Percentiles rank a stretch among this genome's conserved stretches.
These are phyloP conservation scores for Lepeophtheirus nordmannii DNA, from an alignment of 2,888 invertebrate species.

Conservation along the genomic window DNA sequence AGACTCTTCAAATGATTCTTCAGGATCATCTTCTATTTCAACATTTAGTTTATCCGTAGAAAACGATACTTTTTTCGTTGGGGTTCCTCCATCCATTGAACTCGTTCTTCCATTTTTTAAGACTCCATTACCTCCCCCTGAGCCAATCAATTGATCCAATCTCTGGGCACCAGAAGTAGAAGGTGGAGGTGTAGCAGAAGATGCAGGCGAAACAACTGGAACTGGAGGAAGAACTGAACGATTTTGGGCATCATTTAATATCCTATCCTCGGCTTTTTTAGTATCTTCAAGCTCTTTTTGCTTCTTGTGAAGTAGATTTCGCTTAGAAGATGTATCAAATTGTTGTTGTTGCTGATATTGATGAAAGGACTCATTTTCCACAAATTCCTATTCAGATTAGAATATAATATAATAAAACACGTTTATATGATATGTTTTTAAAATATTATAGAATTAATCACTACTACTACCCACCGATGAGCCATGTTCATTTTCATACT, in stretches of 20 bases:
- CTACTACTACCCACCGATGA: background rate
- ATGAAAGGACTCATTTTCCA: too few relatives aligned
- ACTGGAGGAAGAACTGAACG: slow-evolving; percentile 33
- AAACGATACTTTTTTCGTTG: slow-evolving; percentile 14
- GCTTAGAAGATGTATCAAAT: background rate
- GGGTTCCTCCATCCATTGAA: background rate
- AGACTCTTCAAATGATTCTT: slow-evolving; percentile 35
- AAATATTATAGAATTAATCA: too few relatives aligned
- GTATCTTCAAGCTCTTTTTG: slow-evolving; percentile 25
- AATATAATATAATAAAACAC: too few relatives aligned
- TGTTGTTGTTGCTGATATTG: too few relatives aligned
- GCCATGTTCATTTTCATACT: slow-evolving; percentile 6
- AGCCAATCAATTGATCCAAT: background rate
- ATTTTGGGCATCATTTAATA: slow-evolving; percentile 36
- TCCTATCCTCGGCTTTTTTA: slow-evolving; percentile 35
- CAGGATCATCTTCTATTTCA: background rate
- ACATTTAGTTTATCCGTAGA: background rate
- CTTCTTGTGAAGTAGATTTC: slow-evolving; percentile 2
- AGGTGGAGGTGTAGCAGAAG: slow-evolving; percentile 28
- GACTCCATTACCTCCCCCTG: background rate
- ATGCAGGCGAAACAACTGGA: slow-evolving; percentile 33
- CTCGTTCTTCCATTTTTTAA: background rate
- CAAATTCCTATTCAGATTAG: too few relatives aligned
- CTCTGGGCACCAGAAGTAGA: background rate
- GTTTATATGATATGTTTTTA: too few relatives aligned